These are phyloP conservation scores for Sitobion miscanthi DNA, from an alignment of 1,140 invertebrate genomes.

Conservation along the genomic window DNA sequence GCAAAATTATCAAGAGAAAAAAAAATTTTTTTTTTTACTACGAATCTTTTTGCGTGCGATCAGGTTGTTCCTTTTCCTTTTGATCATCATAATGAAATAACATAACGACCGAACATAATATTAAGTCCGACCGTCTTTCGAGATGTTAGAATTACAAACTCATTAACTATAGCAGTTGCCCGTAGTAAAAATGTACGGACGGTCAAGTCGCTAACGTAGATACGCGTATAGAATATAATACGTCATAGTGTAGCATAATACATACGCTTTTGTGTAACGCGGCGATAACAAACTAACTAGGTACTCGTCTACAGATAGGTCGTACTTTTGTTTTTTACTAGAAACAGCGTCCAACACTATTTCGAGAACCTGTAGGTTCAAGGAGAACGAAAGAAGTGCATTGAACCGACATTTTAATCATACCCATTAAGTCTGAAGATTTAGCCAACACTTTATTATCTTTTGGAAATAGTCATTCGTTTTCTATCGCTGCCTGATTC, in stretches of 20 bases:
- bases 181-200: neutral
- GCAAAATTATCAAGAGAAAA: too few relatives aligned
- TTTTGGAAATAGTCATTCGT: too few relatives aligned
- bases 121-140: neutral
- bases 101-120: too few relatives aligned
- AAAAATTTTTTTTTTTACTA: too few relatives aligned
- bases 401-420: too few relatives aligned
- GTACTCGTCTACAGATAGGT: neutral
- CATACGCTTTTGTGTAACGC: neutral
- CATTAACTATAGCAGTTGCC: neutral
- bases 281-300: neutral
- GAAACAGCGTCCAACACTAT: neutral
- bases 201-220: neutral
- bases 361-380: too few relatives aligned
- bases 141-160: neutral
- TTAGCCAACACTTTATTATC: too few relatives aligned
- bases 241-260: neutral
- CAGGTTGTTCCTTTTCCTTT: neutral
- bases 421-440: too few relatives aligned
- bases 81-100: too few relatives aligned
- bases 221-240: neutral
- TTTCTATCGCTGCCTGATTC: too few relatives aligned
- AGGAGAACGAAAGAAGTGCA: too few relatives aligned
- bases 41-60: neutral
- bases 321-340: neutral